phyloP scores from a whole-genome alignment of 2,113 vertebrate genomes.

The human region DNA sequence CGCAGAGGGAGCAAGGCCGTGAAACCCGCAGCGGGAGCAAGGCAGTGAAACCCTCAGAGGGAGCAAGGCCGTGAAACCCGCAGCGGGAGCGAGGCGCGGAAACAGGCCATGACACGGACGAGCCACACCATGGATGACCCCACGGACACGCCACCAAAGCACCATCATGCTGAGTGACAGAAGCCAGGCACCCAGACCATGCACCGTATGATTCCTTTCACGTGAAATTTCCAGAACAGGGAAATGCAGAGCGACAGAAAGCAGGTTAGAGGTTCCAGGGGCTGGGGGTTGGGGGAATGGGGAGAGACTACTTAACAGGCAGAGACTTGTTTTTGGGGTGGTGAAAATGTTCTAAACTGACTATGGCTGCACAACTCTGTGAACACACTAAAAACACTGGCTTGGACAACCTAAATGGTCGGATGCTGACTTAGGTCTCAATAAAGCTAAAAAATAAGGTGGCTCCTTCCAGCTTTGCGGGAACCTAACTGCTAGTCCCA shows the following conservation, averaged over 20 bases:
- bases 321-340: neutral
- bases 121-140: neutral
- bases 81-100: neutral
- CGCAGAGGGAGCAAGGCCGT: no score
- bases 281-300: no score
- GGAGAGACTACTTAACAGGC: no score
- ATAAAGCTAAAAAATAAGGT: neutral
- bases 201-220: accelerated
- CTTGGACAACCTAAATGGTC: neutral
- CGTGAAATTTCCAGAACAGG: accelerated
- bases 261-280: neutral
- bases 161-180: no score
- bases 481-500: neutral
- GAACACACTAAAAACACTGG: no score
- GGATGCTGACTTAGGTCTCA: neutral
- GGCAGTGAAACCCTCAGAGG: no score
- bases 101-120: neutral
- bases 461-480: neutral
- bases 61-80: neutral
- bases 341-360: neutral
- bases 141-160: neutral
- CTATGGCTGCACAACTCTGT: neutral
- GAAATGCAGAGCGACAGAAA: neutral
- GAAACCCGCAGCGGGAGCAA: neutral
- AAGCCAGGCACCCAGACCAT: neutral